Evolutionary conservation across 2,113 vertebrate genomes (phyloP).

Genomic region (Hypocryptadius cinnamomeus): DNA sequence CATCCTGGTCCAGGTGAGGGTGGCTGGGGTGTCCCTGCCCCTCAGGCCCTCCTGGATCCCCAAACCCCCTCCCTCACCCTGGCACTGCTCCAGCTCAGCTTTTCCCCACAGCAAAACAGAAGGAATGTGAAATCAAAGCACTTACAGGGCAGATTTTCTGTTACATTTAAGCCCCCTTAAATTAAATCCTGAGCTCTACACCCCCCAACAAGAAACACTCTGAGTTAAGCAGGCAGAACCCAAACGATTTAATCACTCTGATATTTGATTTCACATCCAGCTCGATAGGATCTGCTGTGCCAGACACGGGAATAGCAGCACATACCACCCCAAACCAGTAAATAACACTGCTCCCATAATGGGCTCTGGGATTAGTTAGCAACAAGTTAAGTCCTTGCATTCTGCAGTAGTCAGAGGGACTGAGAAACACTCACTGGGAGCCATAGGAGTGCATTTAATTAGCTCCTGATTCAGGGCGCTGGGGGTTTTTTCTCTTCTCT

Average conservation of each 20-base stretch:
- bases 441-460: constrained; percentile 61
- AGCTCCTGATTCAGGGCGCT: constrained; percentile 37
- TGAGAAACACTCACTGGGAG: constrained; percentile 24
- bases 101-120: not conserved
- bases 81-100: not conserved
- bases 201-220: not conserved
- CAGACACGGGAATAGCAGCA: not conserved
- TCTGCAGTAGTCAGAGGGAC: not conserved
- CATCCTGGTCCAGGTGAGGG: not conserved
- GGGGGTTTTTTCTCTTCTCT: not conserved
- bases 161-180: constrained; percentile 7
- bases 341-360: not conserved
- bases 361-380: constrained; percentile 43
- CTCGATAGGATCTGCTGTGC: not conserved
- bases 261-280: not conserved
- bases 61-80: not conserved
- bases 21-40: not conserved
- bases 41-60: not conserved
- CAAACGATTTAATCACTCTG: not conserved
- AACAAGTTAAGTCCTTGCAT: constrained; percentile 21
- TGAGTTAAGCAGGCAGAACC: not conserved
- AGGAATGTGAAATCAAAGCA: not conserved
- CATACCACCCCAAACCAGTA: constrained; percentile 13
- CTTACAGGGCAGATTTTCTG: not conserved
- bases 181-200: not conserved